These are phyloP conservation scores for Pediacus dermestoides DNA, from an alignment of 2,888 invertebrate genomes.

Conservation along the genomic window DNA sequence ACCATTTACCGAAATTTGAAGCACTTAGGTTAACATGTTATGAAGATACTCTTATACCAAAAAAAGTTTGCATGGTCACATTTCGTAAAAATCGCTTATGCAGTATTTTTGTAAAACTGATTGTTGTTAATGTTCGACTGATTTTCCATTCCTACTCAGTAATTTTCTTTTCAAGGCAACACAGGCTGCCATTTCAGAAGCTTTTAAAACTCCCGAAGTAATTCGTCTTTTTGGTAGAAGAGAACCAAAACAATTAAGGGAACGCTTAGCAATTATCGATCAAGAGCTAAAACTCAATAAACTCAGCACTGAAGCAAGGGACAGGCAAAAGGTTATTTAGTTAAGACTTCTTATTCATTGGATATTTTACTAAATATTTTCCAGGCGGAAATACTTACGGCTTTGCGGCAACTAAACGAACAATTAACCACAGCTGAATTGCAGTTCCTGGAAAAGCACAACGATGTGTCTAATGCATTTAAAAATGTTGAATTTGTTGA, in stretches of 20 bases:
- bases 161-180: slow-evolving; percentile 55
- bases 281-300: slow-evolving; percentile 62
- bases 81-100: too few relatives aligned
- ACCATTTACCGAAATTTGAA: too few relatives aligned
- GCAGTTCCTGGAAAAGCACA: slow-evolving; percentile 51
- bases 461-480: slow-evolving; percentile 44
- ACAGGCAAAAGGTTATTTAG: slow-evolving; percentile 52
- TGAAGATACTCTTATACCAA: too few relatives aligned
- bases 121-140: neutral
- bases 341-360: neutral
- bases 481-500: slow-evolving; percentile 49
- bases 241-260: slow-evolving; percentile 62
- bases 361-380: too few relatives aligned
- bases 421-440: slow-evolving; percentile 51
- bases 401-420: slow-evolving; percentile 54
- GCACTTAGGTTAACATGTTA: too few relatives aligned
- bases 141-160: too few relatives aligned
- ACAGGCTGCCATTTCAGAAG: slow-evolving; percentile 68
- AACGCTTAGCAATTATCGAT: slow-evolving; percentile 57
- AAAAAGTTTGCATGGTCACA: too few relatives aligned
- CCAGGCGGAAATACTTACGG: slow-evolving; percentile 52
- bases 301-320: slow-evolving; percentile 50
- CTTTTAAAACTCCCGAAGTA: slow-evolving; percentile 72
- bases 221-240: slow-evolving; percentile 69
- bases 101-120: too few relatives aligned